Base-by-base conservation (phyloP, 2,113 vertebrate genomes). In the Progne subis region DNA sequence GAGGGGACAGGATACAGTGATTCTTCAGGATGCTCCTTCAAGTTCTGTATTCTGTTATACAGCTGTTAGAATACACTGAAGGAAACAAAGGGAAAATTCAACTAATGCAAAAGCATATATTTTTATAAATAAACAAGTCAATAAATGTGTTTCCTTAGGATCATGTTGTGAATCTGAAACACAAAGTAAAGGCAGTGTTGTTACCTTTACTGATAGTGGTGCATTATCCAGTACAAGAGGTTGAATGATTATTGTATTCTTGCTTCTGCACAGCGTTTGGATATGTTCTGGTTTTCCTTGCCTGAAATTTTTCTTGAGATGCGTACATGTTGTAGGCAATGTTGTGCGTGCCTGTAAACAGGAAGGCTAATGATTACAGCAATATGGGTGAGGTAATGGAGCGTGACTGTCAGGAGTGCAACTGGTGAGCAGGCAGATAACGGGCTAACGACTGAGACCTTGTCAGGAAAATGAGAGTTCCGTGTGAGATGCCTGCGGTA, bases 371-470 rank as follows among this genome's bases (percentile, higher is more conserved):
- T 88, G 90, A 80, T 83, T 72, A 31, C 26, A 55, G 76, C 76
- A 86, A 25, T 81, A 32, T 57, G 81, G 64, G 43, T 55, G 89
- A 77, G 47, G 46, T 80, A 92, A 91, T 76, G 63, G 70, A 92
- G 65, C 0, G 1, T 87, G 85, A 43, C 77, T 86, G 84, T 65
- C 57, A 75, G 74, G 47, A 76, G 65, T 26, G 57, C 57, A 67
- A 50, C 37, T 52, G 67, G 57, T 52, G 75, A 95, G 57, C 49
- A 77, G 79, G 25, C 63, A 80, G 82, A 37, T 57, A 82, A n/a
- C 41, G 56, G 31, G 34, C 86, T 52, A 63, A 57, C 0, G 6
- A 32, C 34, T 3, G 8, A 69, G 75, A 44, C 56, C 70, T 68
- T 69, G 72, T 86, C 53, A 80, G 63, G 23, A 90, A 69, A 64